Conservation (phyloP, 2,113 vertebrate genomes). For the Pycnonotus jocosus region DNA sequence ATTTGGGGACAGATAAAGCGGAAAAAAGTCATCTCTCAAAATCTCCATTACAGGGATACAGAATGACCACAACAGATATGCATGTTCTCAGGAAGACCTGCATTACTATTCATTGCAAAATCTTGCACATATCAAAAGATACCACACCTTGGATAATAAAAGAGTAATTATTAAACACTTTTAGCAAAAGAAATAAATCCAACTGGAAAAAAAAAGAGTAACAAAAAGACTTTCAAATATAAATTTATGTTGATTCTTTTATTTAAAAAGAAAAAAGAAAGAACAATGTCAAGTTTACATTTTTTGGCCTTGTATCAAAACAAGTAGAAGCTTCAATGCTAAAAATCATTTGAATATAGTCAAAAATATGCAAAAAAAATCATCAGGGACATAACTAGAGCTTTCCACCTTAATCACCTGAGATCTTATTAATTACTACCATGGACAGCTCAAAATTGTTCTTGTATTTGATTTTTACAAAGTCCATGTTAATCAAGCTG, state of each 20-base stretch:
- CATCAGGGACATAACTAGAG: neutral
- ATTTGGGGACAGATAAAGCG: neutral
- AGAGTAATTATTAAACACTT: neutral
- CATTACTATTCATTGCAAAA: neutral
- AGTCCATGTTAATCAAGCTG: neutral
- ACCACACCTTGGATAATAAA: neutral
- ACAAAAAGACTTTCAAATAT: neutral
- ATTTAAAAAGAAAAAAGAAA: neutral
- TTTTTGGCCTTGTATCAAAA: neutral
- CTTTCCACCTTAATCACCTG: neutral
- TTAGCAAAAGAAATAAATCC: neutral
- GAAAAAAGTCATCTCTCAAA: neutral
- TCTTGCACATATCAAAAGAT: neutral
- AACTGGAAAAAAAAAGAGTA: neutral
- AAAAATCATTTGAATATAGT: neutral
- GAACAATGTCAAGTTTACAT: fast-evolving
- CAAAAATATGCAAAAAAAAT: neutral
- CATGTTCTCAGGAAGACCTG: neutral
- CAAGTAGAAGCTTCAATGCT: neutral
- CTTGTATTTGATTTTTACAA: neutral
- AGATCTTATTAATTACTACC: neutral
- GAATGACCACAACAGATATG: neutral
- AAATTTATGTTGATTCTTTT: neutral
- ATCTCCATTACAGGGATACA: neutral
- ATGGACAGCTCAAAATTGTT: neutral